Evolutionary conservation across 2,888 invertebrate species (phyloP), one percentile per base, ranked within the genome.

Genomic region (Rugalucina vietnamica): DNA sequence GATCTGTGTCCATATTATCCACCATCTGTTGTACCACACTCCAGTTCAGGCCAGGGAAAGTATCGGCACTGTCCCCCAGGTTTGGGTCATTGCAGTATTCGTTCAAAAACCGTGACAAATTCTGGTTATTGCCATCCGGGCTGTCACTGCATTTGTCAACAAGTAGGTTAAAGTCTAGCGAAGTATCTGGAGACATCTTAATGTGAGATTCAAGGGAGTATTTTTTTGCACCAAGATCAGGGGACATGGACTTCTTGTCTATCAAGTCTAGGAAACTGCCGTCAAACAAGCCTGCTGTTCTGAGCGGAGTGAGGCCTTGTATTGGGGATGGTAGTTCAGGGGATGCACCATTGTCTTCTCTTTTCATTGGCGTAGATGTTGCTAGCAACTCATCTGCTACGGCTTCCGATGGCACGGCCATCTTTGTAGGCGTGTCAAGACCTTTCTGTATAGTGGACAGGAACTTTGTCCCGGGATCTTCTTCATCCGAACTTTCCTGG

Each of bases 291-390:
- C 82, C 83, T 50, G 76, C 77, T 54, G 69, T 73, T 54, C 85
- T 82, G 0, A 90, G 74, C 43, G 91, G 91, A 0, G 91, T 91
- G 12, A 90, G 70, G n/a, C 90, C 90, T 24, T 76, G 54, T 14
- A 91, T 90, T 0, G 91, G 91, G 12, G 91, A 91, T 0, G 89
- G 89, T 12, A 90, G 83, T 54, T 89, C 84, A 0, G 81, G 80
- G 43, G 83, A 79, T 10, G 78, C 60, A 24, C 75, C 36, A 21
- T 81, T 43, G 10, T 69, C 54, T 0, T 49, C 54, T 36, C 72
- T 79, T 71, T 90, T 90, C 10, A 91, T 69, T 1, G 91, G 91
- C 1, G 91, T 91, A 21, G 91, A 91, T 1, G 91, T 91, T 3
- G 86, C 80, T 32, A 90, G 79, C 50, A 83, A 75, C n/a, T 78